phyloP scores from a whole-genome alignment of 1,140 invertebrate species.

The Aleiodes sp. region DNA sequence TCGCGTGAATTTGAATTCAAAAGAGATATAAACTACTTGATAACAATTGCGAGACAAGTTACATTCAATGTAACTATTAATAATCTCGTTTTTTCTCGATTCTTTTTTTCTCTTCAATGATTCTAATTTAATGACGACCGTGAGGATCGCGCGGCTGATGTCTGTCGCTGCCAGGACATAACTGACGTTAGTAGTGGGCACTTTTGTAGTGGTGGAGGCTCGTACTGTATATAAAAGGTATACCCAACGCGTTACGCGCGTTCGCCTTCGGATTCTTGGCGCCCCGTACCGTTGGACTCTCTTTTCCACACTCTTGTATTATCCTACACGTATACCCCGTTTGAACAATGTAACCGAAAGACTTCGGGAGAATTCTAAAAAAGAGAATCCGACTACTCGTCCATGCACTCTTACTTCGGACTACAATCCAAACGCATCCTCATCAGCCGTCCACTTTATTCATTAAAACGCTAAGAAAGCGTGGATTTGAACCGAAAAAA shows the following conservation, averaged over 20 bases:
- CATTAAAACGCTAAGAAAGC: constrained; percentile 10
- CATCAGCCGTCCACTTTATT: not conserved
- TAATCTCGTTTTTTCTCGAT: not conserved
- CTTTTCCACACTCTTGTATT: constrained; percentile 7
- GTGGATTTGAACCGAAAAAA: not conserved
- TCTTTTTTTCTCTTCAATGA: not conserved
- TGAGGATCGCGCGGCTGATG: constrained; percentile 47
- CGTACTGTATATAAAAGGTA: constrained; percentile 26
- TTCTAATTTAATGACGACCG: constrained; percentile 11
- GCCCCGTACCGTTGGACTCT: not conserved
- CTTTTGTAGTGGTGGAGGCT: not conserved
- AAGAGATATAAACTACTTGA: too few species aligned
- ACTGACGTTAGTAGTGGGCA: constrained; percentile 52
- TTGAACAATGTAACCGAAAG: not conserved
- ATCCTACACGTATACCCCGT: not conserved
- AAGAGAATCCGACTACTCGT: not conserved
- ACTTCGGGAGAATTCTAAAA: not conserved
- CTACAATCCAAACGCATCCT: not conserved
- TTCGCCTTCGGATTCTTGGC: not conserved
- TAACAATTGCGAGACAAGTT: too few species aligned
- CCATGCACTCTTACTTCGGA: not conserved
- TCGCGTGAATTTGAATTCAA: too few species aligned
- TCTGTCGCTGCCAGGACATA: constrained; percentile 64
- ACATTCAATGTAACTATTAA: too few species aligned
- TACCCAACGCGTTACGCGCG: constrained; percentile 28